Evolutionary conservation across 2,797 vertebrate species (phyloP), one percentile per base, ranked within the genome.

Genomic region (Pogonophryne albipinna): DNA sequence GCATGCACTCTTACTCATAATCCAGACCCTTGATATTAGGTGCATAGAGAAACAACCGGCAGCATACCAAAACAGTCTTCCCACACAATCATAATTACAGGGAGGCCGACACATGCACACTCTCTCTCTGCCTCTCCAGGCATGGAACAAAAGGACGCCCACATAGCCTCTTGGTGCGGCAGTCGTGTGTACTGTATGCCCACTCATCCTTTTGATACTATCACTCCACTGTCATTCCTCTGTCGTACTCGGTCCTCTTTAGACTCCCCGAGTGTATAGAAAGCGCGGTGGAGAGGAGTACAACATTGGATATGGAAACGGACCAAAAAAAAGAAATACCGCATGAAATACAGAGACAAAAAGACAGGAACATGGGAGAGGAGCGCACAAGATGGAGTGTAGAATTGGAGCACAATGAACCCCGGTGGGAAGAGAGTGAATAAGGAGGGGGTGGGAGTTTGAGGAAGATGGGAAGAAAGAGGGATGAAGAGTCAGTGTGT

Each of bases 1-100:
- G 74, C 76, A 62, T 67, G 52, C 60, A 59, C 80, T 80, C 84
- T 86, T 79, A 78, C 76, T 85, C 88, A 79, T 72, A 89, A 86
- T 80, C 80, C 70, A 65, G 80, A 76, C 80, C 55, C 75, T 87
- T 62, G 74, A 90, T 88, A 86, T 85, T 85, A 87, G 89, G 83
- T 79, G 79, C 84, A 87, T 84, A 73, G 83, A 85, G 89, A 91
- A 91, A 90, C 88, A 87, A 89, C 85, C 10, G 56, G 13, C 10
- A 87, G 79, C 88, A 78, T 89, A 89, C 85, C 89, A 92, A 90
- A 92, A 92, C 90, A 89, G 85, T 79, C 93, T 92, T 85, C 93
- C 92, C 91, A 93, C 93, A 90, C 91, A 91, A 60, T 88, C 86
- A 80, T 92, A 93, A 93, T 92, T 93, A 93, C 89, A 93, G 88